Percentiles rank a stretch among this genome's conserved stretches.
Evolutionary conservation across 2,888 invertebrate species (phyloP).

Genomic region (Drosophila kambysellisi): DNA sequence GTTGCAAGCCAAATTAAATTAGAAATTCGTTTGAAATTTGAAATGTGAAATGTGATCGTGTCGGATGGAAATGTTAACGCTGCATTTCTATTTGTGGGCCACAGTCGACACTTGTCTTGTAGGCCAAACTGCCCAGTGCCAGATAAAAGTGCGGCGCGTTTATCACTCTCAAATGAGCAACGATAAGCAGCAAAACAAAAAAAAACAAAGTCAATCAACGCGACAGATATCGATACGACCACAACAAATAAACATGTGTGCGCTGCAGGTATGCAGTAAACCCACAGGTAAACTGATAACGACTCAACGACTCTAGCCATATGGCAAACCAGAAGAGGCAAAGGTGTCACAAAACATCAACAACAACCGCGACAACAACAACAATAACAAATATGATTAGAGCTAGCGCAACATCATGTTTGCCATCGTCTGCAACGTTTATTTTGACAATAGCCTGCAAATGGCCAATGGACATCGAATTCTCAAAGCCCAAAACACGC

Average conservation of each 20-base stretch:
- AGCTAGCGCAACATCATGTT: slow-evolving; percentile 33
- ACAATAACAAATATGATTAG: slow-evolving; percentile 37
- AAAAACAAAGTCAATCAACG: slow-evolving; percentile 50
- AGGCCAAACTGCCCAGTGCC: slow-evolving; percentile 27
- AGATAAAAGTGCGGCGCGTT: slow-evolving; percentile 28
- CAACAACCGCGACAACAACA: slow-evolving; percentile 15
- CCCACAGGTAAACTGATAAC: slow-evolving; percentile 48
- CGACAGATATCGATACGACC: slow-evolving; percentile 46
- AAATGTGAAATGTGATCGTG: slow-evolving; percentile 54
- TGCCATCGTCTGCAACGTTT: slow-evolving; percentile 33
- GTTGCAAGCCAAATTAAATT: slow-evolving; percentile 5
- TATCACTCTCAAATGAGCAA: slow-evolving; percentile 4
- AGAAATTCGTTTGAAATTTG: slow-evolving; percentile 45
- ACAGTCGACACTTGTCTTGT: slow-evolving; percentile 27
- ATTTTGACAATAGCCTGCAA: slow-evolving; percentile 53
- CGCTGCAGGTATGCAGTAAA: slow-evolving; percentile 12
- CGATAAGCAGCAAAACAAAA: slow-evolving; percentile 18
- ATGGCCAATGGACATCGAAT: slow-evolving; percentile 62
- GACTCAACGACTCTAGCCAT: slow-evolving; percentile 23
- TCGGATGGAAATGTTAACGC: slow-evolving; percentile 43
- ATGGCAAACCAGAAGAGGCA: slow-evolving; percentile 17
- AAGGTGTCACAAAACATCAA: slow-evolving; percentile 26
- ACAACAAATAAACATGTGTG: slow-evolving; percentile 37
- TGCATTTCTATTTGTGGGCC: slow-evolving; percentile 41
- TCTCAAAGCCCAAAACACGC: not conserved